Conservation (phyloP, 2,113 vertebrate species). For the Panurus biarmicus region DNA sequence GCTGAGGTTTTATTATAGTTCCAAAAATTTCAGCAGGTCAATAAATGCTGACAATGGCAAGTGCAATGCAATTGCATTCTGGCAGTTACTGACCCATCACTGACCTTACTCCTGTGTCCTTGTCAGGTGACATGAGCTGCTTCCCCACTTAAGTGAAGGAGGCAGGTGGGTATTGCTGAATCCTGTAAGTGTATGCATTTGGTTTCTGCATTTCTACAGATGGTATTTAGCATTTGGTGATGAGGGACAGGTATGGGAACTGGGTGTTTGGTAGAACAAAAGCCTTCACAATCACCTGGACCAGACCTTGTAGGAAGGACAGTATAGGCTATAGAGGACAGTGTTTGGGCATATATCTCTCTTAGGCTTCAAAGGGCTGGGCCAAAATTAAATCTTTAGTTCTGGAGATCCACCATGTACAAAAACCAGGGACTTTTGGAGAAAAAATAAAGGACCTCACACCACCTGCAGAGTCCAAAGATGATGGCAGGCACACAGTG, state of each 20-base stretch:
- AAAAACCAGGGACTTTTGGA: not conserved
- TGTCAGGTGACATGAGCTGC: not conserved
- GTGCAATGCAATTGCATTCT: not conserved
- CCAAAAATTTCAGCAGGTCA: not conserved
- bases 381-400: not conserved
- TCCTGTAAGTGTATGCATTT: not conserved
- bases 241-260: not conserved
- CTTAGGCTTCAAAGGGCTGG: not conserved
- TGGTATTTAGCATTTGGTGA: not conserved
- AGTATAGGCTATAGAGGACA: not conserved
- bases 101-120: not conserved
- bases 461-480: not conserved
- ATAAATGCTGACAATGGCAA: constrained; percentile 4
- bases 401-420: not conserved
- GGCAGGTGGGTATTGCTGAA: not conserved
- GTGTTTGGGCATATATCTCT: not conserved
- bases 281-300: not conserved
- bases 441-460: not conserved
- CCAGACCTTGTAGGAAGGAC: not conserved
- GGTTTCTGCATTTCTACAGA: not conserved
- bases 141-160: not conserved
- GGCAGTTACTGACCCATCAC: not conserved
- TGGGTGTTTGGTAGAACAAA: not conserved
- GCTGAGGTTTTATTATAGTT: not conserved
- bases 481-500: not conserved